These are phyloP conservation scores for Mergus octosetaceus DNA, from an alignment of 2,797 vertebrate genomes.

Conservation along the genomic window DNA sequence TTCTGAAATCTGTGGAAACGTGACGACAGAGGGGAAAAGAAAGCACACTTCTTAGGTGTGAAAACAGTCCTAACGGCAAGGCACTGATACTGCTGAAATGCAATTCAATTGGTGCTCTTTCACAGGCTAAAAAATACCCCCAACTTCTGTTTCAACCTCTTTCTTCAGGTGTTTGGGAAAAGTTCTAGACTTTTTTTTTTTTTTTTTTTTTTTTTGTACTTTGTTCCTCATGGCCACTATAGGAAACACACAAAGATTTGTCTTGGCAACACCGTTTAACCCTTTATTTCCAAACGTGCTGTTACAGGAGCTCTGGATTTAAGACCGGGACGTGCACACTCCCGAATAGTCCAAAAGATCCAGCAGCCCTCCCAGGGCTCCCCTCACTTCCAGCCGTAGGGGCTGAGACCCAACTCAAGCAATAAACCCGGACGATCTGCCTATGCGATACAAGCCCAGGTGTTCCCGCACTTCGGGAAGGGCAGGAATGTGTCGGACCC, in stretches of 20 bases:
- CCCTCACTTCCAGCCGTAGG: background rate
- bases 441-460: accelerated
- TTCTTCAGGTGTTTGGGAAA: background rate
- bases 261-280: background rate
- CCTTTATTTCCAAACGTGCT: background rate
- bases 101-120: background rate
- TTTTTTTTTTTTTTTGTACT: background rate
- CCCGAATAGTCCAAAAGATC: background rate
- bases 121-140: background rate
- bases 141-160: accelerated
- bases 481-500: accelerated
- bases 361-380: background rate
- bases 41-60: background rate
- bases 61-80: background rate
- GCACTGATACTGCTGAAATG: background rate
- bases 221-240: background rate
- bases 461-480: accelerated
- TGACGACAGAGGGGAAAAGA: background rate
- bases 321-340: too few relatives aligned
- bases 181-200: background rate
- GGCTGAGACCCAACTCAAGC: background rate
- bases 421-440: background rate
- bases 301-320: too few relatives aligned
- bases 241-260: accelerated
- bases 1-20: background rate